Base-by-base conservation (phyloP, 1,140 invertebrate genomes). In the Drosophila lowei region DNA sequence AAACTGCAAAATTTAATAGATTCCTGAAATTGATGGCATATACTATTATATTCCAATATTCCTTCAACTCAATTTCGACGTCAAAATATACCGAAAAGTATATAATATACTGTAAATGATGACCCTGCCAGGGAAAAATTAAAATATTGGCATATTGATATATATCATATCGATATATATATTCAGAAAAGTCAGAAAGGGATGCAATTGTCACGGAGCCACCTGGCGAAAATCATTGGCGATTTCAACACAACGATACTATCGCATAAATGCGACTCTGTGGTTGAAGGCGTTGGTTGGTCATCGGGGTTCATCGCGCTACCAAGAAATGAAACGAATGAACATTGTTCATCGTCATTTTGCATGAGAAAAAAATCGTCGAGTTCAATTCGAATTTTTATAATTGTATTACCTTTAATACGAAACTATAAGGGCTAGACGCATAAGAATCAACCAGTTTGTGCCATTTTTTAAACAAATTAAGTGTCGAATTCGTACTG, bases 381-480 rank as follows among this genome's bases (percentile, higher is more conserved):
- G 72, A 75, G 62, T 75, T 76, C 47, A 63, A 60, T 68, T 88
- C 75, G 71, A 78, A 76, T 81, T 81, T 86, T 86, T 76, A 25
- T 86, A 79, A 81, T 88, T 72, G 62, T 77, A 81, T 64, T 86
- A 86, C 63, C 50, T 79, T 79, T 86, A 72, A 72, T 71, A 85
- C 78, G 78, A 81, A 78, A 72, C 55, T 65, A 80, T 63, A 65
- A 86, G 70, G 75, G 67, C 50, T 88, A 76, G 78, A 64, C 61
- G 78, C 64, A 78, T 72, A 89, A 83, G 71, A 83, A 89, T 70
- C 62, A 76, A 77, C 66, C 75, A 68, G 70, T 83, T 83, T 89
- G 83, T 88, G 83, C 83, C 84, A 88, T 88, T 89, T 89, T 89
- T 88, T 83, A 79, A 78, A 63, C 75, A 88, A 83, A 66, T 72